Evolutionary conservation across 2,797 vertebrate genomes (phyloP).

Genomic region (Notamacropus eugenii): DNA sequence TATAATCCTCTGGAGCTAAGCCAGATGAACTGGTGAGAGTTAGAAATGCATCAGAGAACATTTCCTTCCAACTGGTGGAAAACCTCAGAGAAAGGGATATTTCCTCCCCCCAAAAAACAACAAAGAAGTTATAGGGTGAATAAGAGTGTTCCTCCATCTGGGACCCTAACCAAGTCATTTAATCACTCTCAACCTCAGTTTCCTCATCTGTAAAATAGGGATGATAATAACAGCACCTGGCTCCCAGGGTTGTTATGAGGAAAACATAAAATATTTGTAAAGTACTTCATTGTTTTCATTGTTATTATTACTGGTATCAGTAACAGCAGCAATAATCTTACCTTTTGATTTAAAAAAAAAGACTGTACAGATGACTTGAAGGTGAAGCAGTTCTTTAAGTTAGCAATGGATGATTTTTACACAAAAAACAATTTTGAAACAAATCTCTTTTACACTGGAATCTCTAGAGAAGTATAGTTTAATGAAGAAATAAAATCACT

Average conservation of each 20-base stretch:
- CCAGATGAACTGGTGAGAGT: neutral
- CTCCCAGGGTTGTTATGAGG: neutral
- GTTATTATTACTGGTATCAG: neutral
- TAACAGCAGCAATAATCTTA: neutral
- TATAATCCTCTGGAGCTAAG: neutral
- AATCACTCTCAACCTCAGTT: neutral
- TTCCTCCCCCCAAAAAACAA: neutral
- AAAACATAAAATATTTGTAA: neutral
- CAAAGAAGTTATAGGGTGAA: neutral
- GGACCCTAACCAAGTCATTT: neutral
- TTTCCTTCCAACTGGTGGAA: neutral
- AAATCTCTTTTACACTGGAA: conserved; percentile 41
- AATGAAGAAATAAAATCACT: conserved; percentile 38
- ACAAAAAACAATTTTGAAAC: conserved; percentile 47
- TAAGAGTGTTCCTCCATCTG: neutral
- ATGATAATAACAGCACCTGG: neutral
- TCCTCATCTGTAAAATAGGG: neutral
- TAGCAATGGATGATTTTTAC: conserved; percentile 22
- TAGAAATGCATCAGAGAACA: neutral
- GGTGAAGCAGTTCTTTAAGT: neutral
- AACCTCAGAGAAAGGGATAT: neutral
- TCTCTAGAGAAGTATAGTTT: conserved; percentile 30
- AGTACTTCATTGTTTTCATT: neutral
- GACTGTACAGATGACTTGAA: neutral
- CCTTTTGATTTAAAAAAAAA: neutral